Percentiles rank a stretch among this genome's conserved stretches.
phyloP scores from a whole-genome alignment of 2,797 vertebrate genomes.

The Tamandua tetradactyla region DNA sequence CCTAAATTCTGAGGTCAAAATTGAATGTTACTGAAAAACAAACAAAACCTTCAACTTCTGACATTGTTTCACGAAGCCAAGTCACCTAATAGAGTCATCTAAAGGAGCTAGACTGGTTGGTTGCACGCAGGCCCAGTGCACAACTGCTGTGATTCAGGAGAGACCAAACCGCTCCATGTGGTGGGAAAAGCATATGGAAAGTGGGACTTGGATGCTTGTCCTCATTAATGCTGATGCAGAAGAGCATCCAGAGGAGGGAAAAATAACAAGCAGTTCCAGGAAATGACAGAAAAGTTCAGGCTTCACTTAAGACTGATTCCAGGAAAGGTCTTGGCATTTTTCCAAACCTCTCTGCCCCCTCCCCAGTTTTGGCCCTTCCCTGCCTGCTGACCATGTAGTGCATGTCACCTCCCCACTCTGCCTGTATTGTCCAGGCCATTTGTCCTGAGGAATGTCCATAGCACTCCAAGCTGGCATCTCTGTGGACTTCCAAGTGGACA shows the following conservation, averaged over 20 bases:
- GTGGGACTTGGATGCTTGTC: neutral
- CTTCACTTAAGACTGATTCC: neutral
- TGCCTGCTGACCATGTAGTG: neutral
- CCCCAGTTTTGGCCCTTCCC: neutral
- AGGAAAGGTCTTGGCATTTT: neutral
- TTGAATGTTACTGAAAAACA: neutral
- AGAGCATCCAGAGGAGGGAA: neutral
- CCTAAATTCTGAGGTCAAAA: neutral
- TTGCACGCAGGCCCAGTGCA: too few relatives aligned
- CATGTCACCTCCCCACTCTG: neutral
- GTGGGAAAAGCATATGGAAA: neutral
- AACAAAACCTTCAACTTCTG: neutral
- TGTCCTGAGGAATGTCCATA: neutral
- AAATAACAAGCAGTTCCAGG: neutral
- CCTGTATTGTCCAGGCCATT: neutral
- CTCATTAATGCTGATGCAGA: neutral
- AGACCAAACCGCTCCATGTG: neutral
- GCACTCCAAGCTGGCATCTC: neutral
- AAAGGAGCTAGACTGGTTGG: neutral
- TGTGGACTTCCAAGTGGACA: neutral
- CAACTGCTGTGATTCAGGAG: too few relatives aligned
- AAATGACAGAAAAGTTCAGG: neutral
- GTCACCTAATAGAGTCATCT: neutral
- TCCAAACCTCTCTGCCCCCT: neutral
- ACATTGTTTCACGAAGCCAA: constrained; percentile 8